phyloP scores from a whole-genome alignment of 2,888 invertebrate species.

The Amorpha juglandis region DNA sequence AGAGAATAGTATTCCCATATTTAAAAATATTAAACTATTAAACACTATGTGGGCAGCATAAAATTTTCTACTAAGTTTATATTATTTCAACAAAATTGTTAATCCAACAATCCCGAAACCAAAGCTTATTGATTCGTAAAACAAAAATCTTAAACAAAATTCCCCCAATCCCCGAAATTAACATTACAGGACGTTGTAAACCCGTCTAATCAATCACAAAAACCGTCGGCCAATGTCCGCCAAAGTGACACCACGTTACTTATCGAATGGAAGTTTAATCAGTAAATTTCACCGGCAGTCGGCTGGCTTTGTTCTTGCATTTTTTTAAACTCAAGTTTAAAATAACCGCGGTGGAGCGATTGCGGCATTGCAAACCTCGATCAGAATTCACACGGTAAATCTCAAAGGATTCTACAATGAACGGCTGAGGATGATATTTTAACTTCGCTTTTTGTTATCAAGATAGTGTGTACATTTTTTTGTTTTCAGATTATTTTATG shows the following conservation, averaged over 20 bases:
- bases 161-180: not conserved
- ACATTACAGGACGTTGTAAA: not conserved
- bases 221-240: conserved; percentile 53
- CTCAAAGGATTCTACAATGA: conserved; percentile 72
- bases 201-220: conserved; percentile 26
- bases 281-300: conserved; percentile 74
- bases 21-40: no score
- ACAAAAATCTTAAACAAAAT: not conserved
- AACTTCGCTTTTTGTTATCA: conserved; percentile 46
- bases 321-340: conserved; percentile 67
- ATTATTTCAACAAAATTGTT: no score
- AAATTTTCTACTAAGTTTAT: no score
- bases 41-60: no score
- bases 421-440: conserved; percentile 41
- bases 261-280: conserved; percentile 80
- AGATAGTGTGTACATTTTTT: not conserved
- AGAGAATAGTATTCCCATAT: no score
- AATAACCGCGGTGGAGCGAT: conserved; percentile 75
- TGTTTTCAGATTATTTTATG: not conserved
- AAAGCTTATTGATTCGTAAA: not conserved
- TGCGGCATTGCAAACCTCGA: conserved; percentile 56
- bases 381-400: conserved; percentile 75
- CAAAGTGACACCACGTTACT: conserved; percentile 65
- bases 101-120: no score
- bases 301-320: conserved; percentile 72